Conservation (phyloP, 1,140 invertebrate species). For the Drosophila neocordata region DNA sequence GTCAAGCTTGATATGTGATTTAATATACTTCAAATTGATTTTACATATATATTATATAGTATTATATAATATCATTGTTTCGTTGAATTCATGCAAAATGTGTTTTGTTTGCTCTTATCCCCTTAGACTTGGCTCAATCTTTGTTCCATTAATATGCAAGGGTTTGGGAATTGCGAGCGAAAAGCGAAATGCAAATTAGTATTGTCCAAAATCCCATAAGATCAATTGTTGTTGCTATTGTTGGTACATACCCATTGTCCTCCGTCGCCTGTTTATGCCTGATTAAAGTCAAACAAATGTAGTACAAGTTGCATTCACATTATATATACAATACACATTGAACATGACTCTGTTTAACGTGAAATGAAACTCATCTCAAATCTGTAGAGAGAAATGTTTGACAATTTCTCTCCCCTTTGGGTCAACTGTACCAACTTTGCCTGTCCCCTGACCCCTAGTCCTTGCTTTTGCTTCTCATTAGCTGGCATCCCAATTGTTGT, state of each 20-base stretch:
- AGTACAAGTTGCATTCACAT: conserved; percentile 2
- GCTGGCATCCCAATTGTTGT: conserved; percentile 1
- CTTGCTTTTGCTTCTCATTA: conserved; percentile 16
- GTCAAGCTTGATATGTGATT: conserved; percentile 86
- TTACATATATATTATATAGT: neutral
- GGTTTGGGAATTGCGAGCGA: neutral
- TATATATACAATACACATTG: neutral
- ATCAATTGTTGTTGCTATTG: neutral
- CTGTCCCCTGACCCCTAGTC: no score
- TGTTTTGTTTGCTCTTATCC: neutral
- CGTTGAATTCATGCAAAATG: neutral
- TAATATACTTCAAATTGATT: neutral
- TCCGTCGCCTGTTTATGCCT: conserved; percentile 8
- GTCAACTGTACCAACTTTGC: neutral
- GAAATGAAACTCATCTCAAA: neutral
- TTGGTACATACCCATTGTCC: neutral
- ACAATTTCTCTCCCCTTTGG: neutral
- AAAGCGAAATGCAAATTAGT: conserved; percentile 3
- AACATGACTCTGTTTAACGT: neutral
- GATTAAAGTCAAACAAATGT: conserved; percentile 19
- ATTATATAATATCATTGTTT: no score
- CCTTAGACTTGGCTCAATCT: neutral
- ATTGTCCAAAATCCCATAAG: conserved; percentile 7
- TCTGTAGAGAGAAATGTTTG: conserved; percentile 13
- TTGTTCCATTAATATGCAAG: neutral